A percentile compares a stretch with the other conserved stretches of the same genome.
Conservation (phyloP, 2,113 vertebrate species). For the Neopipo cinnamomea region DNA sequence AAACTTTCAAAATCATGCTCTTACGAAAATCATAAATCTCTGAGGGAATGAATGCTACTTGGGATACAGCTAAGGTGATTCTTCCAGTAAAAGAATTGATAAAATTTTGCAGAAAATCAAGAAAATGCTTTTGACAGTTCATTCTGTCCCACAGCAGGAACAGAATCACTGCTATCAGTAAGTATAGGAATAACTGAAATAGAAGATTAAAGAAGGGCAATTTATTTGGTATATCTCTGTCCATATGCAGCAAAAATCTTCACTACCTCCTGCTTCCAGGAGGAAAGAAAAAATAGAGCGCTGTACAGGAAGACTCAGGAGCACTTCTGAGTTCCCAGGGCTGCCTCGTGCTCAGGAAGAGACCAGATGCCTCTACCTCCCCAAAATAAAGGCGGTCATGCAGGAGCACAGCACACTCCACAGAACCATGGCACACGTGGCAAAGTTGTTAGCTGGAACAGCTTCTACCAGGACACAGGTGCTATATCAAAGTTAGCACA, state of each 20-base stretch:
- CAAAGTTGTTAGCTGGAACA: background rate
- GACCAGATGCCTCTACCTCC: background rate
- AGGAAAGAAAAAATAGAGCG: background rate
- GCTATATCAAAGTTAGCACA: background rate
- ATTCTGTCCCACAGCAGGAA: background rate
- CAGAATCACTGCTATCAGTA: background rate
- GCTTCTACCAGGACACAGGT: background rate
- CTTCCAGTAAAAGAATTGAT: background rate
- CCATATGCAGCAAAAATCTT: background rate
- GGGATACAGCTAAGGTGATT: background rate
- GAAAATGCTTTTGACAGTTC: background rate
- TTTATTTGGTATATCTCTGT: background rate
- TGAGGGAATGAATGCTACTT: background rate
- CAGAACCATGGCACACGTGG: background rate
- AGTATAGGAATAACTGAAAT: background rate
- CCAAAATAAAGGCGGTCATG: background rate
- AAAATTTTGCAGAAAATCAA: background rate
- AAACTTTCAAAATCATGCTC: background rate
- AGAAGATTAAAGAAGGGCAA: background rate
- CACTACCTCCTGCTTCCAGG: background rate
- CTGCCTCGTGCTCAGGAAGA: background rate
- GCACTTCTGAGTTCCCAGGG: background rate
- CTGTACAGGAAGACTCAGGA: background rate
- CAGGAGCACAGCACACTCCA: background rate
- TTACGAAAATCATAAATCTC: constrained; percentile 19